These are phyloP conservation scores for Leistus spinibarbis DNA, from an alignment of 2,888 invertebrate species.

Conservation along the genomic window DNA sequence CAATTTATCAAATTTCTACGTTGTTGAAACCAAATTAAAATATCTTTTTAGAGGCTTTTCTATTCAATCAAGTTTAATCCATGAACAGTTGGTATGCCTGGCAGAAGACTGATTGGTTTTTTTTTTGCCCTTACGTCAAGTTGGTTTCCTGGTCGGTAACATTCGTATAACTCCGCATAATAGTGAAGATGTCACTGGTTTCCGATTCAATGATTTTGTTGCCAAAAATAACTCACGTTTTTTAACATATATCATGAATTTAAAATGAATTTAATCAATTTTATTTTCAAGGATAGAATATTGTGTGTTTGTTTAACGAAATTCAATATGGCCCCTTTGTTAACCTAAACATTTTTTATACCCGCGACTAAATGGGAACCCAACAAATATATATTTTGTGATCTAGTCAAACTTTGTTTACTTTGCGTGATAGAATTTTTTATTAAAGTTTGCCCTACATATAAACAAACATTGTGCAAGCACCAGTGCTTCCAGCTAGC, in stretches of 20 bases:
- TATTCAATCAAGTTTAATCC: slow-evolving; percentile 7
- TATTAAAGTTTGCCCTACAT: background rate
- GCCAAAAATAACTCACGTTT: background rate
- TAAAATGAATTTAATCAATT: background rate
- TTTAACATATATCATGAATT: background rate
- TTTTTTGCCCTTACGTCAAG: background rate
- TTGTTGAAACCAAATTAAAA: background rate
- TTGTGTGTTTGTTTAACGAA: background rate
- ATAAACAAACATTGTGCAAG: no score
- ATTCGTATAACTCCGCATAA: background rate
- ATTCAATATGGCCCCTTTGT: background rate
- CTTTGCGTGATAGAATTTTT: background rate
- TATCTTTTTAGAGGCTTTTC: background rate
- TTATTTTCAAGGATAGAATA: background rate
- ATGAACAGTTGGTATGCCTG: slow-evolving; percentile 1
- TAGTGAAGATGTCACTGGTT: background rate
- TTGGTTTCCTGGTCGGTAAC: background rate
- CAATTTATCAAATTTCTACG: background rate
- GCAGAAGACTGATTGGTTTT: slow-evolving; percentile 2
- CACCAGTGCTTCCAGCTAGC: no score
- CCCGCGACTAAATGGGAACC: no score
- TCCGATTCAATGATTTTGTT: background rate
- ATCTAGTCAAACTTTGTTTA: background rate
- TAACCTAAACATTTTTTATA: background rate
- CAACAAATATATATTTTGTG: no score